Percentiles rank a stretch among this genome's conserved stretches.
phyloP scores from a whole-genome alignment of 2,113 vertebrate genomes.

The Australoheros scitulus region DNA sequence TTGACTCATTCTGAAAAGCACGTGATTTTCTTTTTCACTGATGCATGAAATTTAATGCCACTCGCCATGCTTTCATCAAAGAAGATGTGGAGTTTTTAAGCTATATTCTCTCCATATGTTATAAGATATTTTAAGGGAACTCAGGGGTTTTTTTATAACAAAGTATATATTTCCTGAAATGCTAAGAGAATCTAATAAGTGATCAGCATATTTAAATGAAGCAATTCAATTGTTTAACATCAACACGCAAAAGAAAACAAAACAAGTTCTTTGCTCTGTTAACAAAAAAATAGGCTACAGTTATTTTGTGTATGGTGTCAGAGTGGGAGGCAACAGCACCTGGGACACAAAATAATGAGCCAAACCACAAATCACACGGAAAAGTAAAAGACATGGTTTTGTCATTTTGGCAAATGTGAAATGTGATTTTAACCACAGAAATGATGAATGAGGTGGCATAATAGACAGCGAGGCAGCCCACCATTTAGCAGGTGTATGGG shows the following conservation, averaged over 20 bases:
- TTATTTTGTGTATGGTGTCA: background rate
- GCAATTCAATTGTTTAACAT: background rate
- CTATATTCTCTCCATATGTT: slow-evolving; percentile 7
- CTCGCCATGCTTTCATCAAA: background rate
- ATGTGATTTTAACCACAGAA: background rate
- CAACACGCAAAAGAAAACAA: background rate
- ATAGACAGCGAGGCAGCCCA: background rate
- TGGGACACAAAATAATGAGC: background rate
- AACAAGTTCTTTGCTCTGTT: background rate
- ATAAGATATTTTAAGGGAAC: background rate
- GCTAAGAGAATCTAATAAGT: background rate
- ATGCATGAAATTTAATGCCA: slow-evolving; percentile 56
- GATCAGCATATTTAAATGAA: background rate
- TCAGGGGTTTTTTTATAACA: background rate
- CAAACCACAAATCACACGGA: accelerated
- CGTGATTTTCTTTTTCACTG: slow-evolving; percentile 29
- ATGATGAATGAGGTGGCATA: background rate
- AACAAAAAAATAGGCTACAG: background rate
- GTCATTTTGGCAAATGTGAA: background rate
- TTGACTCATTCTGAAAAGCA: slow-evolving; percentile 16
- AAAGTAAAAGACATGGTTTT: background rate
- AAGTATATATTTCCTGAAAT: background rate
- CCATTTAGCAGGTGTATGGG: background rate
- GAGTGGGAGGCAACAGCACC: background rate
- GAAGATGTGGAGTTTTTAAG: slow-evolving; percentile 8